Evolutionary conservation across 2,797 vertebrate genomes (phyloP).

Genomic region (Clarias fuscus): DNA sequence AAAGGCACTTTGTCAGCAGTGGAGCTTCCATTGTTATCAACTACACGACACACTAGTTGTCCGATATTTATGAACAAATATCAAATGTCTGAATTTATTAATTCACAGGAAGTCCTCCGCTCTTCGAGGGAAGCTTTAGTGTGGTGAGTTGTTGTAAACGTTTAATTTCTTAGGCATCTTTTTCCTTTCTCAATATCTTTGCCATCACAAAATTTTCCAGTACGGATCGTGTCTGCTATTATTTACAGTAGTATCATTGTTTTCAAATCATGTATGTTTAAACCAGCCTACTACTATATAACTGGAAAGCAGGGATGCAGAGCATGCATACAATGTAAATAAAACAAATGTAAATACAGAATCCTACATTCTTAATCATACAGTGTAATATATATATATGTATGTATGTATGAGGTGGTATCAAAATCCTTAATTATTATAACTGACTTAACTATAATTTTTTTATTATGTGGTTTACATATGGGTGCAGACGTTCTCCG

Average conservation of each 20-base stretch:
- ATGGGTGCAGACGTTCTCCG: too few species aligned
- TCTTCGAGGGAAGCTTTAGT: constrained; percentile 63
- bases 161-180: background rate
- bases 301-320: too few species aligned
- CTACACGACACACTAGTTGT: background rate
- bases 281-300: background rate
- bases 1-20: background rate
- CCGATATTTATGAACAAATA: background rate
- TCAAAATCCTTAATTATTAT: too few species aligned
- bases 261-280: background rate
- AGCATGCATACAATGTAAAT: background rate
- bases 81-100: background rate
- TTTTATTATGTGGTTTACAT: too few species aligned
- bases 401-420: too few species aligned
- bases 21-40: background rate
- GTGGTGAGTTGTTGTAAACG: constrained; percentile 63
- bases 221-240: background rate
- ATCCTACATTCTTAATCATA: too few species aligned
- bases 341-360: too few species aligned
- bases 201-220: background rate
- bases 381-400: too few species aligned
- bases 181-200: background rate
- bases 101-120: constrained; percentile 64
- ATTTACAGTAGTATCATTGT: background rate
- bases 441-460: too few species aligned